Evolutionary conservation across 2,113 vertebrate species (phyloP).

Genomic region (Nycticryphes semicollaris): DNA sequence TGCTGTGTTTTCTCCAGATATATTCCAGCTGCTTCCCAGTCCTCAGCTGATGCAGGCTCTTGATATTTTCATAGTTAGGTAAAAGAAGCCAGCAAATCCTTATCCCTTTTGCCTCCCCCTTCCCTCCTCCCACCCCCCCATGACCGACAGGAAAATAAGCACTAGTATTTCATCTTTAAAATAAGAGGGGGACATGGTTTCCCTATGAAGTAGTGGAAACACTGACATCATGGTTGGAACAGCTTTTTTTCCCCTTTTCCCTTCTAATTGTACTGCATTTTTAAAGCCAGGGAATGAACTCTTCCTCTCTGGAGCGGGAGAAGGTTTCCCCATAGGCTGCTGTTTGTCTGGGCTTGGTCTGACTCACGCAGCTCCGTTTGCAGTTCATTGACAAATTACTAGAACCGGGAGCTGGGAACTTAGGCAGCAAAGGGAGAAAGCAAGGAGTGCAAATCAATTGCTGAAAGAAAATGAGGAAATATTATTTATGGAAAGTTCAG

Average conservation of each 20-base stretch:
- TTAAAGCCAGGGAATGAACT: constrained; percentile 66
- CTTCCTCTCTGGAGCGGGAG: constrained; percentile 23
- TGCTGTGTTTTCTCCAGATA: not conserved
- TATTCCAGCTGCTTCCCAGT: constrained; percentile 5
- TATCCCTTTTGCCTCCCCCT: not conserved
- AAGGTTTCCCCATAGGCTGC: constrained; percentile 52
- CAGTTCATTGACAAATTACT: constrained; percentile 50
- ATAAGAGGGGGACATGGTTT: constrained; percentile 52
- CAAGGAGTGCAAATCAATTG: not conserved
- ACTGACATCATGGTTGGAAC: constrained; percentile 72
- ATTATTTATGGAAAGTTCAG: constrained; percentile 48
- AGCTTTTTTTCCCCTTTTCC: constrained; percentile 35
- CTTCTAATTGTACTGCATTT: constrained; percentile 64
- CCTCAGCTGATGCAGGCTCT: not conserved
- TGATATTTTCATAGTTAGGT: not conserved
- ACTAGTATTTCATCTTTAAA: constrained; percentile 68
- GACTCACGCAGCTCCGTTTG: constrained; percentile 44
- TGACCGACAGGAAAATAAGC: constrained; percentile 52
- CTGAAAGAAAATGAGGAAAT: not conserved
- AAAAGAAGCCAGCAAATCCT: constrained; percentile 44
- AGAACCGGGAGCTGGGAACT: constrained; percentile 33
- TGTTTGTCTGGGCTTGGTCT: constrained; percentile 52
- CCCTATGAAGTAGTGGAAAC: constrained; percentile 77
- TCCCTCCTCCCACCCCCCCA: not conserved
- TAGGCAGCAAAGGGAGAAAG: not conserved